Evolutionary conservation across 1,140 invertebrate genomes (phyloP).

Genomic region (Zophobas atratus): DNA sequence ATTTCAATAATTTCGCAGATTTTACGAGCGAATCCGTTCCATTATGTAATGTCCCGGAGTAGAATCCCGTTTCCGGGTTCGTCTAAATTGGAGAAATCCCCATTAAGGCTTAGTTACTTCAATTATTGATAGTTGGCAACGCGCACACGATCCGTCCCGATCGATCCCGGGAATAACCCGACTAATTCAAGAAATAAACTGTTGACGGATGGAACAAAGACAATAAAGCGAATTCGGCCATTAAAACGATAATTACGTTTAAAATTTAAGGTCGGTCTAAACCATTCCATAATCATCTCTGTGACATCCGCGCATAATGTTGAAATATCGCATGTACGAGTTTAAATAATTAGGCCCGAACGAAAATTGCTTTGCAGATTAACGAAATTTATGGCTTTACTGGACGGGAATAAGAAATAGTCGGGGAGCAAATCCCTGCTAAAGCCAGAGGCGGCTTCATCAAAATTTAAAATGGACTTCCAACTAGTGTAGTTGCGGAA

Average conservation of each 20-base stretch:
- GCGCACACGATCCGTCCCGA: conserved; percentile 1
- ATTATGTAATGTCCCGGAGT: no score
- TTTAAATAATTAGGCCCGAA: conserved; percentile 26
- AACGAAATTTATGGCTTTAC: conserved; percentile 25
- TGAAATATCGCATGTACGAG: conserved; percentile 27
- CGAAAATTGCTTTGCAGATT: conserved; percentile 25
- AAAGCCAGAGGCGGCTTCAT: conserved; percentile 14
- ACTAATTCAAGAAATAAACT: conserved; percentile 27
- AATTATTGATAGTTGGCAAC: conserved; percentile 33
- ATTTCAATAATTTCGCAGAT: no score
- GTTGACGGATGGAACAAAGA: conserved; percentile 24
- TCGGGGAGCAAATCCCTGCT: conserved; percentile 13
- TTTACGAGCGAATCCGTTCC: no score
- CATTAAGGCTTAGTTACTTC: conserved; percentile 30
- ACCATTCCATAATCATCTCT: conserved; percentile 12
- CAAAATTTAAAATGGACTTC: conserved; percentile 25
- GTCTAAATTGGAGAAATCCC: conserved; percentile 18
- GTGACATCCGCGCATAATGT: conserved; percentile 5
- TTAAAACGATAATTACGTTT: conserved; percentile 34
- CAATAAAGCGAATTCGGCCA: conserved; percentile 14
- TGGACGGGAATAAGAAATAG: conserved; percentile 20
- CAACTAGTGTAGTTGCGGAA: conserved; percentile 29
- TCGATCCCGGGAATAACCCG: neutral
- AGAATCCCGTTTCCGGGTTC: conserved; percentile 11
- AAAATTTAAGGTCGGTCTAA: conserved; percentile 24